Evolutionary conservation across 1,140 invertebrate genomes (phyloP), one percentile per base, ranked within the genome.

Genomic region (Lethrus apterus): DNA sequence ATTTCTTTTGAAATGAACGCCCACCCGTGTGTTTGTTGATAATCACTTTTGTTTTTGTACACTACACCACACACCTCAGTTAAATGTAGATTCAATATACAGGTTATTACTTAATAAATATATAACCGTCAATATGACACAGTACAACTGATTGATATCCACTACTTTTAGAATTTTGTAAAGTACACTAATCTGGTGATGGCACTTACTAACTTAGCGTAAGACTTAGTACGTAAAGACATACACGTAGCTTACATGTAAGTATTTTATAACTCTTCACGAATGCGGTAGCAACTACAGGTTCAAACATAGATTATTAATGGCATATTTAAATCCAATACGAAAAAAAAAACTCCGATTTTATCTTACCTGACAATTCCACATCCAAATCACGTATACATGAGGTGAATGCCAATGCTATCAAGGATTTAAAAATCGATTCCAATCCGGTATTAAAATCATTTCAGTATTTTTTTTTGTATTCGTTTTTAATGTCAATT

Each of bases 111-210:
- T 19, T 38, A 38, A n/a, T 21, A 21, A 3, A 23, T 29, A 8
- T 11, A 29, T 15, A 21, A 10, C 8, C 20, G 23, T 21, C 19
- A 11, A 40, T 42, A 38, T 38, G 24, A 42, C 23, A 59, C 55
- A 64, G 62, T 64, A 64, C 62, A 64, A 64, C 44, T 44, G 60
- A 54, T 55, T 60, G 59, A 59, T 55, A 57, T 44, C 50, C 59
- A 58, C 58, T 59, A 59, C 34, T 36, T 47, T 57, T 52, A 46
- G 52, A 46, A 20, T 58, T 62, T 62, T 62, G 60, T 62, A 64
- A 60, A 62, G 54, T 51, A 64, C 60, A 64, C 60, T 64, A 64
- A 64, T 59, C 43, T 47, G 60, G 62, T 62, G 60, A 60, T 46
- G 62, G 60, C 60, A 62, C 60, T 61, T 61, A 56, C 48, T 56